phyloP scores from a whole-genome alignment of 64 coral and sea anemone species.

The Cladopsammia gracilis region DNA sequence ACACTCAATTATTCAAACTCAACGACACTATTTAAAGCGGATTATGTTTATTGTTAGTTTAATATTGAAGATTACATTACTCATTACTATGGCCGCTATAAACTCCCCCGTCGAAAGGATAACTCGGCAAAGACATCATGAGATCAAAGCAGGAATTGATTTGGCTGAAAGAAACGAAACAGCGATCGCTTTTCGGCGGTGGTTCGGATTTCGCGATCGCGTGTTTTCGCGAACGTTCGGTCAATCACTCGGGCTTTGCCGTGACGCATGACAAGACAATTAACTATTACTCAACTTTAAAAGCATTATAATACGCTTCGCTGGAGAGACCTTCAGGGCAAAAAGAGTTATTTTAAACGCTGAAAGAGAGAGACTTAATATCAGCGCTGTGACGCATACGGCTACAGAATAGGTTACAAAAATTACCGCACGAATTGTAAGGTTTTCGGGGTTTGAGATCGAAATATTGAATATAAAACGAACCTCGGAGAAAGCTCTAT shows the following conservation, averaged over 20 bases:
- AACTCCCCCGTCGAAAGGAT: neutral
- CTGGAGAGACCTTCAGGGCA: neutral
- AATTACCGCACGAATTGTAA: no score
- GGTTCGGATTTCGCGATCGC: neutral
- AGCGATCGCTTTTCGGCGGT: no score
- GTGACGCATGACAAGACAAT: constrained; percentile 16
- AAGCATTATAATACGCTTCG: neutral
- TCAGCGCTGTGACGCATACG: neutral
- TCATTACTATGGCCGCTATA: neutral
- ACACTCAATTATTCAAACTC: constrained; percentile 5
- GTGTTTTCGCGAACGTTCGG: constrained; percentile 24
- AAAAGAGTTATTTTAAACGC: neutral
- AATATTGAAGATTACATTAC: neutral
- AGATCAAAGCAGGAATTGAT: neutral
- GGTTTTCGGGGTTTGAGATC: no score
- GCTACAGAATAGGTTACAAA: neutral
- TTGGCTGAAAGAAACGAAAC: neutral
- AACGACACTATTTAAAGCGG: neutral
- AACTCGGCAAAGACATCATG: neutral
- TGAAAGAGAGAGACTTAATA: neutral
- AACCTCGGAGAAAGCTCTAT: no score
- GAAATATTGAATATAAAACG: neutral
- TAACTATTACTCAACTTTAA: constrained; percentile 19
- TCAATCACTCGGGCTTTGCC: neutral
- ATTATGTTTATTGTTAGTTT: neutral